Evolutionary conservation across 2,113 vertebrate species (phyloP).

Genomic region (Oxyura jamaicensis): DNA sequence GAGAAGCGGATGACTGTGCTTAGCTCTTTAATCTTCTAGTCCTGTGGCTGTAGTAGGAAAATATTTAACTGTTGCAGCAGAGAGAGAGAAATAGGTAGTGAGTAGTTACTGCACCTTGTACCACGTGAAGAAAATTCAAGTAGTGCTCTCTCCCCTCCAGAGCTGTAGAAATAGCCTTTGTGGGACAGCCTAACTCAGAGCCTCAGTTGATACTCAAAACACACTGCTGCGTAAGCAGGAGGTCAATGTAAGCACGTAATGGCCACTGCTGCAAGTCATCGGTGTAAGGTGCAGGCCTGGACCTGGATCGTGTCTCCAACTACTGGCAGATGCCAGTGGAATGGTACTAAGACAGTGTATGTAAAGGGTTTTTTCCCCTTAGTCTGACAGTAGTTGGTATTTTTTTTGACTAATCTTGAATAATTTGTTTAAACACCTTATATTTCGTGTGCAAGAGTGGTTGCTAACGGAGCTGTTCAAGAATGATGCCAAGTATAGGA

Average conservation of each 20-base stretch:
- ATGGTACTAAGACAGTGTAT: background rate
- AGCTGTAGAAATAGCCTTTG: background rate
- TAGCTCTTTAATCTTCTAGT: conserved; percentile 47
- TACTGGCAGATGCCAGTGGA: conserved; percentile 1
- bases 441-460: background rate
- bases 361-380: background rate
- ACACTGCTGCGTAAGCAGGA: background rate
- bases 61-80: conserved; percentile 44
- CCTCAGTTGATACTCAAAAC: background rate
- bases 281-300: background rate
- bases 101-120: conserved; percentile 31
- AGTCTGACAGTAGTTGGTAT: background rate
- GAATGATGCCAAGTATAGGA: background rate
- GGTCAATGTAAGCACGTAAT: background rate
- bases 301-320: background rate
- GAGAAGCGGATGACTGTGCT: conserved; percentile 52
- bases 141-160: background rate
- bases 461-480: background rate
- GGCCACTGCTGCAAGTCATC: background rate
- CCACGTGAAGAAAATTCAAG: background rate
- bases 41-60: background rate
- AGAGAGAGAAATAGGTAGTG: conserved; percentile 7
- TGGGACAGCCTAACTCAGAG: background rate
- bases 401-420: conserved; percentile 24
- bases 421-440: conserved; percentile 3